Base-by-base conservation (phyloP, 1,140 invertebrate genomes). In the Bombyx mandarina region DNA sequence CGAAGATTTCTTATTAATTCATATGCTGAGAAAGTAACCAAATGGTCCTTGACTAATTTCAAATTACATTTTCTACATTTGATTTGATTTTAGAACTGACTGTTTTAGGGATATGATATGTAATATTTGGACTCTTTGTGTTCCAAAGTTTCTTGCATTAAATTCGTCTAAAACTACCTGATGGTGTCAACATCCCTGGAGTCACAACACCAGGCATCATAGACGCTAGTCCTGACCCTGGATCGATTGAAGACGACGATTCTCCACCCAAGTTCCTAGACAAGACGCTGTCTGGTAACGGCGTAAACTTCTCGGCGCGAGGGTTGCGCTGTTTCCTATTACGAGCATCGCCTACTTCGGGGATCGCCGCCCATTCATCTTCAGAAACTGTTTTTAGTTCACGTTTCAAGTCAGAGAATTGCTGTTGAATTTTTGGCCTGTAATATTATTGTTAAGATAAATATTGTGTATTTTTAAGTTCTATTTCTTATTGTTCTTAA, bases 311-410 rank as follows among this genome's bases (percentile, higher is more conserved):
- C 78, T 99, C 98, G 1, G 95, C 92, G 59, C 97, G 88, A 1
- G 98, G 96, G 88, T 99, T 99, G 56, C 99, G 88, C 77, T 99
- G 97, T 77, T 98, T 98, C 61, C 97, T 93, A 83, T 99, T 99
- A 75, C 99, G 91, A n/a, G 97, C 96, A 89, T 99, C 99, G 50
- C 99, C 99, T 2, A 99, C 99, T 87, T 99, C 99, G 0, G 99
- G 99, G 68, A 99, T 94, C 62, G 93, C 96, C 57, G 94, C 92
- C 99, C 99, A 99, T 77, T 99, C 98, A 65, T 97, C 95, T 69
- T 97, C 96, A 3, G 92, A 92, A 0, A 99, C 95, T 52, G 88
- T 91, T 66, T 93, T 92, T 35, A 99, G 87, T 73, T 97, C 96
- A 79, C 98, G 90, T 88, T 99, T 99, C 5, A 99, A 89, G 88